Evolutionary conservation across 2,888 invertebrate species (phyloP), one percentile per base, ranked within the genome.

Genomic region (Leptopilina drosophilae): DNA sequence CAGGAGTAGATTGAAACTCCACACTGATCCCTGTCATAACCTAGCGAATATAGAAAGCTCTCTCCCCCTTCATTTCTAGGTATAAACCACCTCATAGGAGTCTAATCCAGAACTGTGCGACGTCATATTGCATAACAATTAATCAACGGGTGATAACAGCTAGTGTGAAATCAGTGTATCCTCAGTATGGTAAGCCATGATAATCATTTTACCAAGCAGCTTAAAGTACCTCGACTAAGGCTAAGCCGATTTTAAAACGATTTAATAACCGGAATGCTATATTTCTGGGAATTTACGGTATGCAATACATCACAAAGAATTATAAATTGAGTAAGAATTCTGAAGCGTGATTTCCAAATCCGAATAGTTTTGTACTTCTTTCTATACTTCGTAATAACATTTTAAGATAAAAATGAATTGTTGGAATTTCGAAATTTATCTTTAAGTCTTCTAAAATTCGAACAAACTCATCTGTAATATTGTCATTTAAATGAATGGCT

Each of bases 111-210:
- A 85, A 86, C 88, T 87, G 87, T 86, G 89, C 90, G 90, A 91
- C 91, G 91, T 91, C 91, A 91, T 92, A 91, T 92, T 92, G 91
- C 91, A 92, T 92, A 91, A 90, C 91, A 91, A 92, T 91, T 92
- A 92, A 92, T 92, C 91, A 91, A 90, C 88, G 90, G 87, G 89
- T 87, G 91, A 91, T 91, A 90, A 90, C 90, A 89, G 90, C 90
- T 88, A 85, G 87, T 86, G 85, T 84, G 85, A 84, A 85, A 90
- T 88, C 88, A 84, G 80, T 84, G 84, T 80, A 85, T 84, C 87
- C 85, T 87, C 87, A 89, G 89, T 89, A 89, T 90, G 91, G 89
- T 89, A 89, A 90, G 86, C 89, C 88, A 90, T 90, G 91, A 92
- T 92, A 92, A 92, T 91, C 91, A 92, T 91, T 92, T 92, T 90